Percentiles rank a stretch among this genome's conserved stretches.
Evolutionary conservation across 2,113 vertebrate genomes (phyloP).

Genomic region (Catharus bicknelli): DNA sequence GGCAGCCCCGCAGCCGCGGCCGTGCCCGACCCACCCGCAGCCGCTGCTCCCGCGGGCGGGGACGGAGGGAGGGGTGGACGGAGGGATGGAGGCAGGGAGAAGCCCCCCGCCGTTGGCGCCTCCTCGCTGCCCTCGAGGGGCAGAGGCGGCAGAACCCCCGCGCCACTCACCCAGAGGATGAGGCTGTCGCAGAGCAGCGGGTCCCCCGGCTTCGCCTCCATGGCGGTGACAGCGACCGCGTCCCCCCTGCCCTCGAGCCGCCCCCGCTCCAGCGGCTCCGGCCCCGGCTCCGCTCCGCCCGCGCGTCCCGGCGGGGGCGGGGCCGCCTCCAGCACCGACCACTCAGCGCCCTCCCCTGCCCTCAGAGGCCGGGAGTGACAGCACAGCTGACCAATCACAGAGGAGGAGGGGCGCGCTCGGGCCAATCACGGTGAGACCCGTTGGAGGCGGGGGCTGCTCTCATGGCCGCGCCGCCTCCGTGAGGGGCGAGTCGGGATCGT

Average conservation of each 20-base stretch:
- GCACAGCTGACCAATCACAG: fast-evolving
- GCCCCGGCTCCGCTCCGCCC: background rate
- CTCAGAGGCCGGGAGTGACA: background rate
- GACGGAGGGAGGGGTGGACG: background rate
- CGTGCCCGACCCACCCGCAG: background rate
- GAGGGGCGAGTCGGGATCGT: background rate
- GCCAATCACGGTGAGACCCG: background rate
- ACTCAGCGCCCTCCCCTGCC: background rate
- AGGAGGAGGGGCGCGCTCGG: fast-evolving
- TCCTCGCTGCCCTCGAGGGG: background rate
- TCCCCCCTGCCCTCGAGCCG: background rate
- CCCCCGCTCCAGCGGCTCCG: background rate
- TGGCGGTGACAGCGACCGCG: background rate
- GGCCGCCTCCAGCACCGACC: fast-evolving
- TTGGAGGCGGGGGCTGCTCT: background rate
- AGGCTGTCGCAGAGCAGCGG: slow-evolving; percentile 76
- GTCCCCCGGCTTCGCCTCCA: slow-evolving; percentile 61
- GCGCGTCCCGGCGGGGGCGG: background rate
- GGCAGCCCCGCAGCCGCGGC: fast-evolving
- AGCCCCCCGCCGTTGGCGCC: background rate
- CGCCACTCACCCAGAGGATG: slow-evolving; percentile 75
- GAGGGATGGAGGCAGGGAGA: background rate
- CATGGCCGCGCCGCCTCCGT: background rate
- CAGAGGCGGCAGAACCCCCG: background rate
- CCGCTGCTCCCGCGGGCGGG: background rate